Evolutionary conservation across 2,888 invertebrate genomes (phyloP), one percentile per base, ranked within the genome.

Genomic region (Graphium colonna): DNA sequence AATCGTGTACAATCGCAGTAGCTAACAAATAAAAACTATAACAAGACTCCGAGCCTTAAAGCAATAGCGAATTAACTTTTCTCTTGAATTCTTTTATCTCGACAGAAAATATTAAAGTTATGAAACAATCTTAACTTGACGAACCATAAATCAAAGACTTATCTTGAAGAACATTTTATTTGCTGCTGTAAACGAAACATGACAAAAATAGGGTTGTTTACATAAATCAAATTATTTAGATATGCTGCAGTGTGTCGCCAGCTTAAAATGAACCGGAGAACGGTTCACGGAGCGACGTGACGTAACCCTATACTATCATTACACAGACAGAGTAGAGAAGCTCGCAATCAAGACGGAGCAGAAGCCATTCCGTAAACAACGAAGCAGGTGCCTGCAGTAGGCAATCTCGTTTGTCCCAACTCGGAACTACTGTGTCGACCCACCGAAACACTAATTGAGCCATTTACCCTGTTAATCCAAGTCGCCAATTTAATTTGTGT

Each of bases 381-480:
- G 73, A 69, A 70, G 67, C 81, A 81, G 79, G 79, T 82, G 80
- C 71, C 69, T 64, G 64, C 62, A 70, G 73, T 74, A 71, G 76
- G 77, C 84, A 76, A 84, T 82, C 78, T 75, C 82, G 80, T 82
- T 82, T 81, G 82, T 82, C 78, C 77, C 74, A 67, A 66, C 72
- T 65, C 73, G 61, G 64, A 65, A 70, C 65, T 62, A 67, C 62
- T 55, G 66, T 65, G 67, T 64, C 67, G 72, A 71, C 72, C 75
- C 69, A 74, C 75, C 74, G 75, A 75, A 79, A 79, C 81, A 82
- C 82, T 85, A 86, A 84, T 85, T 86, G 85, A 80, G 69, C 74
- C 81, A 82, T 82, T 86, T 81, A 75, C 82, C 76, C 78, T 71
- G 70, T 82, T 81, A 82, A 83, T 84, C 78, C 75, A 75, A 80